A percentile compares a stretch with the other conserved stretches of the same genome.
Conservation (phyloP, 1,140 invertebrate species). For the Rhagoletis pomonella region DNA sequence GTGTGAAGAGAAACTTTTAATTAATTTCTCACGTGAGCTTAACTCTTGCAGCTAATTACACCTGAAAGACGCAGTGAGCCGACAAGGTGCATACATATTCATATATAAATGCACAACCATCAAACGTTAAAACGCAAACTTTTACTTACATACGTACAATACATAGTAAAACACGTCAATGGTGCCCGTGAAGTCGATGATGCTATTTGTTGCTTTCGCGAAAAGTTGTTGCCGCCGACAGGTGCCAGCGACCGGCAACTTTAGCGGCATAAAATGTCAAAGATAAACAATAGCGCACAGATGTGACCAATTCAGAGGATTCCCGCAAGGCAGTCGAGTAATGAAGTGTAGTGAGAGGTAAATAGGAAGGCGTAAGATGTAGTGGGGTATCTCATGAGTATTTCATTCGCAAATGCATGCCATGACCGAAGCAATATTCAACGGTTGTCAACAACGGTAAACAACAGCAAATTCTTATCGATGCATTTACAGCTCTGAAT, state of each 20-base stretch:
- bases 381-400: too few species aligned
- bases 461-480: too few species aligned
- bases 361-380: too few species aligned
- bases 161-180: too few species aligned
- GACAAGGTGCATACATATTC: not conserved
- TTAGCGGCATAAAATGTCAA: not conserved
- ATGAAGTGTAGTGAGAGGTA: too few species aligned
- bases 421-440: too few species aligned
- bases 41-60: constrained; percentile 36
- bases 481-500: too few species aligned
- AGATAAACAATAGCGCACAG: not conserved
- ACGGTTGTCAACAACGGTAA: too few species aligned
- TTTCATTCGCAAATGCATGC: too few species aligned
- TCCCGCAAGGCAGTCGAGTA: too few species aligned
- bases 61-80: not conserved
- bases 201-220: not conserved
- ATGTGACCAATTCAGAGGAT: not conserved
- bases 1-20: constrained; percentile 8
- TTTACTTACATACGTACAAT: not conserved
- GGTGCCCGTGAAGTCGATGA: too few species aligned
- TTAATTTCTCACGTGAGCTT: constrained; percentile 29
- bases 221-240: not conserved
- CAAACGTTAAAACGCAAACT: not conserved
- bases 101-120: not conserved
- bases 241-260: not conserved